A percentile compares a stretch with the other conserved stretches of the same genome.
These are phyloP conservation scores for Drosophila burlai DNA, from an alignment of 1,140 invertebrate species.

Conservation along the genomic window DNA sequence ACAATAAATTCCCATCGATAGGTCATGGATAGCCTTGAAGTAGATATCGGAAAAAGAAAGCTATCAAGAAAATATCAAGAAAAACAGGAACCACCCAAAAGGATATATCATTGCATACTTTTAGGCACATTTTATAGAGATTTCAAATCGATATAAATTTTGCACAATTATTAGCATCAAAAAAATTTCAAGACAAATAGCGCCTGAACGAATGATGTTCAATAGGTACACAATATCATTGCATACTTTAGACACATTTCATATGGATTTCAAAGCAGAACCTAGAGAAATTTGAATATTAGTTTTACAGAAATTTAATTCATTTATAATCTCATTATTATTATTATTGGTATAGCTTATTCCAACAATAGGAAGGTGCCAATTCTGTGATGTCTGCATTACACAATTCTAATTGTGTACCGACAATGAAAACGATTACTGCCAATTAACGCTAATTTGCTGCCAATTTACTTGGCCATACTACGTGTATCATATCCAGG, in stretches of 20 bases:
- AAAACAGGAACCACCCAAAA: background rate
- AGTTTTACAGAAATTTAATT: background rate
- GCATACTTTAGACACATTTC: background rate
- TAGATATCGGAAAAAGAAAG: background rate
- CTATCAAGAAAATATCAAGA: background rate
- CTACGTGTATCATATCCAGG: background rate
- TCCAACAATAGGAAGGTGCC: background rate
- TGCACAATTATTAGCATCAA: background rate
- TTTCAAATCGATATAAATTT: too few relatives aligned
- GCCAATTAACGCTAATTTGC: conserved; percentile 37
- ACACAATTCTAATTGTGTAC: background rate
- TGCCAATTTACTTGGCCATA: conserved; percentile 20
- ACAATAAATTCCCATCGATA: conserved; percentile 1
- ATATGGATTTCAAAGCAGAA: background rate
- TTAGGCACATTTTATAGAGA: background rate
- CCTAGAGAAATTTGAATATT: background rate
- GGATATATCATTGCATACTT: background rate
- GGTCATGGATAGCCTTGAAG: conserved; percentile 2
- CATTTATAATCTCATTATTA: background rate
- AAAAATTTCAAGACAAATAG: background rate
- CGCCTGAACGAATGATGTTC: background rate
- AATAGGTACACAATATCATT: background rate
- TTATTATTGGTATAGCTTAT: background rate
- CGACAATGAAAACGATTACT: conserved; percentile 23
- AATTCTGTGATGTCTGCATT: background rate